These are phyloP conservation scores for Oxytorus armatus DNA, from an alignment of 2,888 invertebrate genomes.

Conservation along the genomic window DNA sequence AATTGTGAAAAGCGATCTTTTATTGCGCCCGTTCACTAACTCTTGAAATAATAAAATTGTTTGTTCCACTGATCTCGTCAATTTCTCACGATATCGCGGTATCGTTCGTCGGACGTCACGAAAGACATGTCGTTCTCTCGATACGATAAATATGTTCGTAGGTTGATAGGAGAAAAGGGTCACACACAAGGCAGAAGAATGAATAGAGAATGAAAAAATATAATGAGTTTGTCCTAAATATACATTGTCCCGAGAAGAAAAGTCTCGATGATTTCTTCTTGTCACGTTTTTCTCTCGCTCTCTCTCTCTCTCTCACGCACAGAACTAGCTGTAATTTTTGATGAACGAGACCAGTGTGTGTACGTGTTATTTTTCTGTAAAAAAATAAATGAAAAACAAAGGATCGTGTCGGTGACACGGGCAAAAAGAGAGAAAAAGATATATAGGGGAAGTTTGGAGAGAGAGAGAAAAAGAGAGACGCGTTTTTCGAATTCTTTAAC, in stretches of 20 bases:
- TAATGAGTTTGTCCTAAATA: slow-evolving; percentile 28
- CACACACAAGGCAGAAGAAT: background rate
- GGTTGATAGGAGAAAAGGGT: too few species aligned
- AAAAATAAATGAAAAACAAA: slow-evolving; percentile 12
- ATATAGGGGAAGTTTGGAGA: background rate
- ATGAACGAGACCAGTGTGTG: slow-evolving; percentile 18
- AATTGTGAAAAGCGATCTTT: too few species aligned
- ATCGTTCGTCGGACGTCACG: too few species aligned
- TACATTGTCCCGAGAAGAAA: slow-evolving; percentile 21
- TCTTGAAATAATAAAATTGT: slow-evolving; percentile 55
- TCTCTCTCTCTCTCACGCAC: too few species aligned
- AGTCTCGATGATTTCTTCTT: slow-evolving; percentile 8
- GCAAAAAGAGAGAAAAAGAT: slow-evolving; percentile 16
- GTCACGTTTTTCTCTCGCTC: slow-evolving; percentile 21
- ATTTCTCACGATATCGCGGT: too few species aligned
- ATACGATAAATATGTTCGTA: slow-evolving; percentile 18
- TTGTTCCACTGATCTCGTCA: too few species aligned
- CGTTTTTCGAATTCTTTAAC: slow-evolving; percentile 63
- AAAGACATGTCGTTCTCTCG: background rate
- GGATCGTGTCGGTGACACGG: slow-evolving; percentile 37
- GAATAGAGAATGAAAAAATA: too few species aligned
- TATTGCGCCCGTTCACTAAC: too few species aligned
- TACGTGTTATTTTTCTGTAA: slow-evolving; percentile 12
- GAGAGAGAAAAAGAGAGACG: slow-evolving; percentile 13
- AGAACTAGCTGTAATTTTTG: slow-evolving; percentile 14